Evolutionary conservation across 2,888 invertebrate species (phyloP).

Genomic region (Nasonia oneida): DNA sequence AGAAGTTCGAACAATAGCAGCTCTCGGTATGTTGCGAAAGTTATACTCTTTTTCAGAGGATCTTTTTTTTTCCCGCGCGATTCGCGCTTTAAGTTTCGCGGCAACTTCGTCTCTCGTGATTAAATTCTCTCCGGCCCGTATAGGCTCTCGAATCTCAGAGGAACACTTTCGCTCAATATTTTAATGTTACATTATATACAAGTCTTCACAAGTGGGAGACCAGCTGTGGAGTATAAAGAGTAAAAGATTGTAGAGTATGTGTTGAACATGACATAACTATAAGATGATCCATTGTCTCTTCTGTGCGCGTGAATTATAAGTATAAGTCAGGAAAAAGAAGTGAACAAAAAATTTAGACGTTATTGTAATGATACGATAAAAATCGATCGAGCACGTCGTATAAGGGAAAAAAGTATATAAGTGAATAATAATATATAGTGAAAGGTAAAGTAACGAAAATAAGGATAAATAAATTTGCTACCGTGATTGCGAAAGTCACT

Average conservation of each 20-base stretch:
- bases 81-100: neutral
- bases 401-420: conserved; percentile 6
- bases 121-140: neutral
- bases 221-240: neutral
- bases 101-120: neutral
- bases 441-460: neutral
- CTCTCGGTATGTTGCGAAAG: neutral
- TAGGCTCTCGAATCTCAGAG: neutral
- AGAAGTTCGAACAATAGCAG: neutral
- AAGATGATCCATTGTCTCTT: conserved; percentile 26
- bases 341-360: neutral
- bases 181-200: neutral
- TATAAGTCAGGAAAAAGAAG: neutral
- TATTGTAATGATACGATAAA: neutral
- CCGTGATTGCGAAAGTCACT: conserved; percentile 51
- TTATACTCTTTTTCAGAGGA: neutral
- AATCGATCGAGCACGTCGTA: neutral
- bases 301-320: conserved; percentile 20
- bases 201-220: neutral
- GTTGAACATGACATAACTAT: neutral
- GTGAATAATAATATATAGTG: neutral
- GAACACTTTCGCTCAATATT: neutral
- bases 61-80: neutral
- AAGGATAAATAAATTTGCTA: conserved; percentile 51
- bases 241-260: neutral